phyloP scores from a whole-genome alignment of 2,888 invertebrate species.

The Apodemia zela region DNA sequence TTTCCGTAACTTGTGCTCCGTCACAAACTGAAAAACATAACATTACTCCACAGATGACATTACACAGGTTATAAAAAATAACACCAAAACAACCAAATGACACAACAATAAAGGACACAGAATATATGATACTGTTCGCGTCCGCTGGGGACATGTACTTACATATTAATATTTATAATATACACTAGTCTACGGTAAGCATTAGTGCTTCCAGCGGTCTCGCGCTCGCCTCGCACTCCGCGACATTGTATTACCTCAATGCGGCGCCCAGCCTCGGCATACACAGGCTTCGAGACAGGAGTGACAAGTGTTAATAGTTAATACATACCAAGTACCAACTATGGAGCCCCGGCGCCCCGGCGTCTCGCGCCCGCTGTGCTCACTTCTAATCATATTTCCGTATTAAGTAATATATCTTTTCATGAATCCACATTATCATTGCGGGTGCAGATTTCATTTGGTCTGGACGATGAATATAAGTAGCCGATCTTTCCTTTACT shows the following conservation, averaged over 20 bases:
- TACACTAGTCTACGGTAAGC: slow-evolving; percentile 74
- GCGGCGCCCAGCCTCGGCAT: not conserved
- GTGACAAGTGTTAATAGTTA: too few relatives aligned
- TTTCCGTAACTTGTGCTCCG: not conserved
- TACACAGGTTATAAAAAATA: slow-evolving; percentile 13
- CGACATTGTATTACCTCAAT: not conserved
- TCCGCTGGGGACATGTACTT: slow-evolving; percentile 8
- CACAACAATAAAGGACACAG: slow-evolving; percentile 1
- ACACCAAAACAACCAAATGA: slow-evolving; percentile 16
- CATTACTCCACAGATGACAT: not conserved
- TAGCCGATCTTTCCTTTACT: not conserved
- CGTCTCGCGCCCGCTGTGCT: too few relatives aligned
- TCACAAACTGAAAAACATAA: not conserved
- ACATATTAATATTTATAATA: slow-evolving; percentile 44
- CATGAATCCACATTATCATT: not conserved
- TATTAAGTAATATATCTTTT: too few relatives aligned
- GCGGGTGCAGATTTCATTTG: not conserved
- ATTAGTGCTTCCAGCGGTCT: slow-evolving; percentile 67
- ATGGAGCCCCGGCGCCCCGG: too few relatives aligned
- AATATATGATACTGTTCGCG: slow-evolving; percentile 14
- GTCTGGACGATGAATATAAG: not conserved
- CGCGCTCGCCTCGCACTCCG: too few relatives aligned
- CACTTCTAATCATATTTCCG: too few relatives aligned
- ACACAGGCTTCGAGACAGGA: too few relatives aligned
- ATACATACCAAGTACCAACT: too few relatives aligned